Base-by-base conservation (phyloP, 92 coral and sea anemone genomes). In the Chrysogorgia sp. region DNA sequence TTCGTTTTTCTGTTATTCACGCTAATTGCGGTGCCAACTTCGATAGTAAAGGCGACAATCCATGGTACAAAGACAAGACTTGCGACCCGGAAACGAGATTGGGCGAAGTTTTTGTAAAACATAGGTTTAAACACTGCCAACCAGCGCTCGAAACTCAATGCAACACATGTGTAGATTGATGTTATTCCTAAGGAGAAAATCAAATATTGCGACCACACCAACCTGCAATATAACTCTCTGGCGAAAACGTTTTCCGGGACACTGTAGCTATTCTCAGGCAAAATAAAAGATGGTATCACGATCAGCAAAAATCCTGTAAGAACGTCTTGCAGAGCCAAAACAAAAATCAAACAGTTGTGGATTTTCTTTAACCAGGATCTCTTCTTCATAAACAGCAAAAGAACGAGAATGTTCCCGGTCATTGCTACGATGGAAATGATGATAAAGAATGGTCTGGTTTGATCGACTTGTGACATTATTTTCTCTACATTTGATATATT, bases 141-240 rank as follows among this genome's bases (percentile, higher is more conserved):
- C 76, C 76, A 69, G 22, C 76, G 76, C 12, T 69, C 76, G 30
- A 69, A 45, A 9, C 59, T 69, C 31, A 69, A 49, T 41, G 26
- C 34, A 3, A 69, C 40, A n/a, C 76, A 69, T 2, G 76, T 69
- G 40, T 69, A 69, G 40, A 69, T 57, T 0, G 76, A 69, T 15
- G 76, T 30, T 26, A 69, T 69, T 1, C 76, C 76, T 24, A 69
- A 45, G 19, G 60, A 24, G 41, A 69, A 69, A 6, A 37, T 21
- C 23, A 69, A 23, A 35, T 45, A 69, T 2, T 69, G 76, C 10
- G 76, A 69, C 76, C 76, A 69, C 29, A 69, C n/a, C 0, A 69
- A 3, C 41, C 55, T 69, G 23, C 76, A 69, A 26, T 41, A 69
- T 7, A 49, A n/a, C 60, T 47, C 53, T 15, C 53, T 7, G n/a